Evolutionary conservation across 2,113 vertebrate species (phyloP).

Genomic region (Cynocephalus volans): DNA sequence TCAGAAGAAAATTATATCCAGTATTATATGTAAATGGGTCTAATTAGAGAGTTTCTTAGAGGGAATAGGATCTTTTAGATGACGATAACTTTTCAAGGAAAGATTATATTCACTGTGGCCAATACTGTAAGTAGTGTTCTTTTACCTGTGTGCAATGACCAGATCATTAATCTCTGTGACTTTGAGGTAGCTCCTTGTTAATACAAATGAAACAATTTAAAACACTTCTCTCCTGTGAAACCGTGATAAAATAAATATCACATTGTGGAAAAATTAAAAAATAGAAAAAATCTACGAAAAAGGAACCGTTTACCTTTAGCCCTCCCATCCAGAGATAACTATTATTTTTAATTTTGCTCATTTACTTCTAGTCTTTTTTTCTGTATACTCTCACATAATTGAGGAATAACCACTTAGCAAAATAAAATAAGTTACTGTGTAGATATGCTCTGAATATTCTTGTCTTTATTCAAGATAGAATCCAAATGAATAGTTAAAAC

Average conservation of each 20-base stretch:
- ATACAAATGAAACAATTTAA: conserved; percentile 54
- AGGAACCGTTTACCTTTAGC: conserved; percentile 5
- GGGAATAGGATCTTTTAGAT: conserved; percentile 25
- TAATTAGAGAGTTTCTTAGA: conserved; percentile 60
- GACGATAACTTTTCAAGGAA: conserved; percentile 24
- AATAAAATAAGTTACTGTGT: conserved; percentile 15
- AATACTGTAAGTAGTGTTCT: not conserved
- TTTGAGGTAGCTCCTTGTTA: not conserved
- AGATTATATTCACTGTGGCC: conserved; percentile 30
- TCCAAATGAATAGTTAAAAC: not conserved
- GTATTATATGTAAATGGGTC: not conserved
- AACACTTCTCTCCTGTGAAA: not conserved
- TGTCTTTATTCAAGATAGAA: conserved; percentile 1
- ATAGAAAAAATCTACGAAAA: not conserved
- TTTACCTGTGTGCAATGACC: not conserved
- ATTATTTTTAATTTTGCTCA: conserved; percentile 45
- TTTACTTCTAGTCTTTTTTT: conserved; percentile 40
- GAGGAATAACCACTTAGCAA: conserved; percentile 37
- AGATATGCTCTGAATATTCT: conserved; percentile 37
- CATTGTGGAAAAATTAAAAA: conserved; percentile 38
- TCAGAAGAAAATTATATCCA: conserved; percentile 54
- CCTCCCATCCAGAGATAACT: not conserved
- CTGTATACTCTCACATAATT: not conserved
- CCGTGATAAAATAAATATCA: not conserved
- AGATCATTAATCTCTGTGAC: conserved; percentile 40